Percentiles rank a stretch among this genome's conserved stretches.
phyloP scores from a whole-genome alignment of 2,888 invertebrate genomes.

The Toxonevra muliebris region DNA sequence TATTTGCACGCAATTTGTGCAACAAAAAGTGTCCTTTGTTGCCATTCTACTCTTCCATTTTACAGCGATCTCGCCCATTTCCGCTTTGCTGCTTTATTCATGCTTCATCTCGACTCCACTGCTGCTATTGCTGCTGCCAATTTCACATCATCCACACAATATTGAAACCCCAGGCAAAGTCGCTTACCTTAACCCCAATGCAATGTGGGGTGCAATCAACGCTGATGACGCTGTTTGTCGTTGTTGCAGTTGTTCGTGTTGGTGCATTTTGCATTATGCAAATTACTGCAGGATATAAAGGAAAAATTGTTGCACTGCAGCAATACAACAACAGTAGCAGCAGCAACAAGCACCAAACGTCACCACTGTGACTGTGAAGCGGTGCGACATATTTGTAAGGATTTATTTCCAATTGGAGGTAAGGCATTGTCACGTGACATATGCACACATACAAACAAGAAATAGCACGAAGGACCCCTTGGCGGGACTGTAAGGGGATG shows the following conservation, averaged over 20 bases:
- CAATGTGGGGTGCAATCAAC: too few species aligned
- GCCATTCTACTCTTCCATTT: neutral
- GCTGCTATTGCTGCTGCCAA: neutral
- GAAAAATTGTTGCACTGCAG: conserved; percentile 11
- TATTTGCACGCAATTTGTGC: conserved; percentile 22
- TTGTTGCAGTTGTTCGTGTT: conserved; percentile 18
- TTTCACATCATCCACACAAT: neutral
- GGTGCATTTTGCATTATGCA: conserved; percentile 35
- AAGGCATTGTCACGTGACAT: too few species aligned
- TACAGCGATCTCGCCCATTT: neutral
- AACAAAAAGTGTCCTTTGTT: neutral
- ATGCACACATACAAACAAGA: neutral
- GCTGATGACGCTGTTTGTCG: neutral
- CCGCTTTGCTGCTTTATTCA: neutral
- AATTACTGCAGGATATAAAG: conserved; percentile 37
- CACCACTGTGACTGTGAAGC: conserved; percentile 17
- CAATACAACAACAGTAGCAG: conserved; percentile 13
- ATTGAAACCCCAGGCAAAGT: neutral
- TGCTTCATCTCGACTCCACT: conserved; percentile 16
- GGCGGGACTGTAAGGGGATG: neutral
- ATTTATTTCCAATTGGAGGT: conserved; percentile 39
- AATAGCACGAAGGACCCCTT: neutral
- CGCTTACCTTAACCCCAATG: conserved; percentile 23
- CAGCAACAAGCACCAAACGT: neutral
- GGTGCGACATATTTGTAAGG: conserved; percentile 34